Percentiles rank a stretch among this genome's conserved stretches.
phyloP scores from a whole-genome alignment of 2,113 vertebrate species.

The Phaethon lepturus region DNA sequence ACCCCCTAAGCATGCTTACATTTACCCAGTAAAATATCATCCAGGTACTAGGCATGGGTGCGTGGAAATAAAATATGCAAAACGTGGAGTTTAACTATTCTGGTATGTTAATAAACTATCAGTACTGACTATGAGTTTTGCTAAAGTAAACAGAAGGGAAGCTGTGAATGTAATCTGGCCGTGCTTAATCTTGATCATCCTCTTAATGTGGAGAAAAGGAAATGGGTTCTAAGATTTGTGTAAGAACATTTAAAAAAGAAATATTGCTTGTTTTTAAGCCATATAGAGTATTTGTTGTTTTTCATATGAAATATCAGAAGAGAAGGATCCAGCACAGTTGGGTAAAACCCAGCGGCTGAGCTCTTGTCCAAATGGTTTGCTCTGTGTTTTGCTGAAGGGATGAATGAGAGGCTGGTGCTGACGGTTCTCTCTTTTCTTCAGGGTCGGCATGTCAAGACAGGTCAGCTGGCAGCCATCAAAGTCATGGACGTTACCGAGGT shows the following conservation, averaged over 20 bases:
- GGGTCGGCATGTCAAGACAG: conserved; percentile 99
- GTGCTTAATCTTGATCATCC: neutral
- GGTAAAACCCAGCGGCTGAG: neutral
- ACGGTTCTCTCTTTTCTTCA: conserved; percentile 67
- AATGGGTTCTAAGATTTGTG: neutral
- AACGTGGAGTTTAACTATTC: neutral
- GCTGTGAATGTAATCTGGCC: neutral
- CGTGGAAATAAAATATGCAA: neutral
- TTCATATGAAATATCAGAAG: neutral
- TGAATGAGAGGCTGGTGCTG: neutral
- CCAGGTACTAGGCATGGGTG: neutral
- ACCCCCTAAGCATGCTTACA: neutral
- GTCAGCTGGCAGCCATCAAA: conserved; percentile 97
- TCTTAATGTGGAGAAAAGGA: neutral
- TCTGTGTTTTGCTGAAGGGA: neutral
- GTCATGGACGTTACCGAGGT: conserved; percentile 99
- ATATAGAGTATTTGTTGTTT: neutral
- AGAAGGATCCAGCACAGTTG: neutral
- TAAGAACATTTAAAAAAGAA: neutral
- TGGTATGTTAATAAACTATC: neutral
- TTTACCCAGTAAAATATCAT: neutral
- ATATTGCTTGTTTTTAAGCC: neutral
- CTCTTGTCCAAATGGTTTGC: neutral
- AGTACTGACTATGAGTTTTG: neutral
- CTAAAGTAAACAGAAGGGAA: neutral